These are phyloP conservation scores for Ameiurus melas DNA, from an alignment of 2,113 vertebrate species.

Conservation along the genomic window DNA sequence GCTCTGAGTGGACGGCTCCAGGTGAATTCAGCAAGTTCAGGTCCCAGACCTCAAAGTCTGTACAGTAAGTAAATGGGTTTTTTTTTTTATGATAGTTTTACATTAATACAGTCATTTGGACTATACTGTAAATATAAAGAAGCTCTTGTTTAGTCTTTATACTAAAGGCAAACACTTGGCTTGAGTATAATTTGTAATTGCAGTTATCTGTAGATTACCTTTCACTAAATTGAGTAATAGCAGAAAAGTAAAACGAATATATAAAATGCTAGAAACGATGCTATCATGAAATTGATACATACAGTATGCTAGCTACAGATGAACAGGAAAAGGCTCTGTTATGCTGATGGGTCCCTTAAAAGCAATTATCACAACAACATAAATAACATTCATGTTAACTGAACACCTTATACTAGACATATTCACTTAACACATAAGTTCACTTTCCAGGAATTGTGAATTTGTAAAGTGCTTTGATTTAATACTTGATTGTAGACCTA, in stretches of 20 bases:
- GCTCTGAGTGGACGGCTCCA: slow-evolving; percentile 82
- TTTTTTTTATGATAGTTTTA: background rate
- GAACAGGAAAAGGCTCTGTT: background rate
- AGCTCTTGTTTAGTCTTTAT: background rate
- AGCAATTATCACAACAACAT: background rate
- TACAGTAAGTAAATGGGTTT: slow-evolving; percentile 70
- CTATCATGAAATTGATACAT: background rate
- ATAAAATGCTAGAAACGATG: no score
- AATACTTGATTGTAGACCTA: background rate
- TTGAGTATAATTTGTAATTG: background rate
- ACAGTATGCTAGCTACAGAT: background rate
- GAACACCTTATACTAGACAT: background rate
- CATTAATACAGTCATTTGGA: background rate
- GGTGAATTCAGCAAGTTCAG: slow-evolving; percentile 89
- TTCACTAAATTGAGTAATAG: no score
- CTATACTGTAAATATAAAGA: background rate
- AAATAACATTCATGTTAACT: background rate
- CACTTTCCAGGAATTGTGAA: background rate
- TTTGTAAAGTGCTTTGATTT: background rate
- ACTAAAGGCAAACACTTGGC: background rate
- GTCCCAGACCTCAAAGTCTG: slow-evolving; percentile 81
- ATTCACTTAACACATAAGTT: no score
- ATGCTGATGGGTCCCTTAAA: background rate
- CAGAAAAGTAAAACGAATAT: background rate
- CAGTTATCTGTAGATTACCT: background rate